Percentiles rank a stretch among this genome's conserved stretches.
Conservation (phyloP, 2,797 vertebrate species). For the Clamator glandarius region DNA sequence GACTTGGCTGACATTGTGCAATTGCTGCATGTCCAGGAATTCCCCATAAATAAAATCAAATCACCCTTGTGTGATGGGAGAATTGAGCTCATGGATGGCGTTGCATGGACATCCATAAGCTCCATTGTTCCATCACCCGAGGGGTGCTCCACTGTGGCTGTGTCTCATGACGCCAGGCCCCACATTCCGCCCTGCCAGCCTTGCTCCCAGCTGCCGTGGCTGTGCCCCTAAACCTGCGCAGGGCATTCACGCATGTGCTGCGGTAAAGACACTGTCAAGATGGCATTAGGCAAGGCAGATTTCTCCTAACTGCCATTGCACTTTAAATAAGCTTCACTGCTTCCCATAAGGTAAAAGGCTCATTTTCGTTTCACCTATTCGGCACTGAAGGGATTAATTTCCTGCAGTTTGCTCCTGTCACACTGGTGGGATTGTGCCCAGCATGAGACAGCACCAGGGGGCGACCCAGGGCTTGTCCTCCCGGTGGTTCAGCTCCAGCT, state of each 20-base stretch:
- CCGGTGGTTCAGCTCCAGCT: rapidly evolving
- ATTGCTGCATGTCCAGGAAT: not conserved
- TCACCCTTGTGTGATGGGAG: not conserved
- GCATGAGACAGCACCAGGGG: rapidly evolving
- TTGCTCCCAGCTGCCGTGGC: not conserved
- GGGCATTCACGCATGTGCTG: not conserved
- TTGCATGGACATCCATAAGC: rapidly evolving
- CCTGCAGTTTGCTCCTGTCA: rapidly evolving
- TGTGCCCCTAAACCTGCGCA: not conserved
- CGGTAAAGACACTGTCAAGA: rapidly evolving
- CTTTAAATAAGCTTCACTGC: not conserved
- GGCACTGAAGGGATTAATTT: not conserved
- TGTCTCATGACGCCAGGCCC: not conserved
- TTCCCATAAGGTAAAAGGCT: not conserved
- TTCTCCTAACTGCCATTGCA: not conserved
- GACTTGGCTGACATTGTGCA: not conserved
- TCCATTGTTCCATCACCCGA: not conserved
- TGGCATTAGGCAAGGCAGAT: not conserved
- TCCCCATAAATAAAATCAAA: not conserved
- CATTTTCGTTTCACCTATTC: not conserved
- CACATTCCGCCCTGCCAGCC: rapidly evolving
- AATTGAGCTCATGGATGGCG: not conserved
- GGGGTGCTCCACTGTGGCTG: rapidly evolving
- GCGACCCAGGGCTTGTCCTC: not conserved
- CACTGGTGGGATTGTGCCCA: rapidly evolving